These are phyloP conservation scores for Malurus splendens DNA, from an alignment of 2,797 vertebrate genomes.

Conservation along the genomic window DNA sequence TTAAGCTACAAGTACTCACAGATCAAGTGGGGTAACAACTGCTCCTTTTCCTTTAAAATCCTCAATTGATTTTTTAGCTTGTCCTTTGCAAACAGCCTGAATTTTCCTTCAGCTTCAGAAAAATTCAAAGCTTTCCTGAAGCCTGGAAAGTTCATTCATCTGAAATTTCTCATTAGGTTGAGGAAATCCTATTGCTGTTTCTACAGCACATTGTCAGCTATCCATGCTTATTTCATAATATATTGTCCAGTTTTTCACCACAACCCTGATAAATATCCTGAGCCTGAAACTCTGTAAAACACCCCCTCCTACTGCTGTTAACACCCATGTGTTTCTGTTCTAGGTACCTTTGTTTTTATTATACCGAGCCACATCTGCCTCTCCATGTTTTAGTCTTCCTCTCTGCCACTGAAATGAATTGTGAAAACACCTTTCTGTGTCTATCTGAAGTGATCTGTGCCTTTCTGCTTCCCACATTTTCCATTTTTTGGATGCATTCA, in stretches of 20 bases:
- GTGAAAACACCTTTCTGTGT: neutral
- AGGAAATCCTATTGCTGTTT: slow-evolving; percentile 2
- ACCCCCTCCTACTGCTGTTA: neutral
- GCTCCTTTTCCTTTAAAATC: neutral
- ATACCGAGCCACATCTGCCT: neutral
- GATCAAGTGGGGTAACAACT: neutral
- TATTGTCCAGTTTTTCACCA: neutral
- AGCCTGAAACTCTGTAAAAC: neutral
- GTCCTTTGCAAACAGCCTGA: neutral
- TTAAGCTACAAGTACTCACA: neutral
- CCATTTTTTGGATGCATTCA: neutral
- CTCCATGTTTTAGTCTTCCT: neutral
- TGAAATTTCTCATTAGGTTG: neutral
- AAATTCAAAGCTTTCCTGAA: neutral
- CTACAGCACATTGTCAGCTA: neutral
- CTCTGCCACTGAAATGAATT: neutral
- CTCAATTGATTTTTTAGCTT: neutral
- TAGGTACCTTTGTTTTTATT: neutral
- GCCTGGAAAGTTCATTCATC: neutral
- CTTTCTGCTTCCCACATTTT: neutral
- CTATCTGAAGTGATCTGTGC: neutral
- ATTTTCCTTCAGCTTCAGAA: neutral
- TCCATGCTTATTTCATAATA: neutral
- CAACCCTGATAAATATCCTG: neutral
- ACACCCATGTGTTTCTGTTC: neutral